A percentile compares a stretch with the other conserved stretches of the same genome.
These are phyloP conservation scores for Zoanthus solanderi DNA, from an alignment of 92 coral and sea anemone species.

Conservation along the genomic window DNA sequence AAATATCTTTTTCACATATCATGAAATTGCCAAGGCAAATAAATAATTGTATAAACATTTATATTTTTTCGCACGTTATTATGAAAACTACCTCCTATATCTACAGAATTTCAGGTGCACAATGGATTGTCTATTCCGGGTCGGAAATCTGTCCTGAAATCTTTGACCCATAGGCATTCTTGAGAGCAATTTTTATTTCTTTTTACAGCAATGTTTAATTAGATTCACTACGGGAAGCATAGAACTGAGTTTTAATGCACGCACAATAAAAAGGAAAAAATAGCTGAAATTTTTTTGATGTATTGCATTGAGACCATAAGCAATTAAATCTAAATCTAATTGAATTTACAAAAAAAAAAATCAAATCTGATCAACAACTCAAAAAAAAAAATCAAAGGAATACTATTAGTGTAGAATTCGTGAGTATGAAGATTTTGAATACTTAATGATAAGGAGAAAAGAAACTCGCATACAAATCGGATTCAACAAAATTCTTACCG, in stretches of 20 bases:
- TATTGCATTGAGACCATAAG: background rate
- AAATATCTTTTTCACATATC: background rate
- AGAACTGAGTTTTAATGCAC: background rate
- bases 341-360: no score
- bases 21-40: background rate
- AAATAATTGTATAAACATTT: background rate
- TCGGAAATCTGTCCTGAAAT: slow-evolving; percentile 15
- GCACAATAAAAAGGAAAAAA: background rate
- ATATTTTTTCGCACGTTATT: background rate
- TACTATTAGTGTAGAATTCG: no score
- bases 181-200: background rate
- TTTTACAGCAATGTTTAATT: background rate
- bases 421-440: no score
- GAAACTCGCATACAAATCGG: background rate
- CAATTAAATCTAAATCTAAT: no score
- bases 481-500: background rate
- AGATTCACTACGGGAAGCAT: slow-evolving; percentile 21
- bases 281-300: background rate
- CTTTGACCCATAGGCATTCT: slow-evolving; percentile 21
- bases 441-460: background rate
- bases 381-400: no score
- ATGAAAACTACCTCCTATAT: no score
- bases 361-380: no score
- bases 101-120: background rate
- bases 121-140: background rate